These are phyloP conservation scores for Zalophus californianus DNA, from an alignment of 2,797 vertebrate genomes.

Conservation along the genomic window DNA sequence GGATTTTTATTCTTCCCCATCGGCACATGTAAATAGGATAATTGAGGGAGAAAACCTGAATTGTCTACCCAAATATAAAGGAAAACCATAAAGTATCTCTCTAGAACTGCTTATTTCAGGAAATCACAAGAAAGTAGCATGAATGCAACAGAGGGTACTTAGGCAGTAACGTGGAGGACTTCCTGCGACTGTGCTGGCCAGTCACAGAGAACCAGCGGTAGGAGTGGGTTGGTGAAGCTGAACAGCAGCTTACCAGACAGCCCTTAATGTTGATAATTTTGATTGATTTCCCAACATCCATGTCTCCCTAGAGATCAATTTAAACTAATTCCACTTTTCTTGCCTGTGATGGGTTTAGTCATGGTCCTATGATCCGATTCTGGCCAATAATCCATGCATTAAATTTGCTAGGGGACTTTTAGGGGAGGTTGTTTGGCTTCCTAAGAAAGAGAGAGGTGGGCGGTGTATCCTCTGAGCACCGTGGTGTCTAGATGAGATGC, in stretches of 20 bases:
- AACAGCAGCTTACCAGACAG: fast-evolving
- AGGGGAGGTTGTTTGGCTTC: background rate
- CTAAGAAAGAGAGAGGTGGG: background rate
- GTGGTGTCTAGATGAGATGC: background rate
- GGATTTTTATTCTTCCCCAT: background rate
- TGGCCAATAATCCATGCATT: background rate
- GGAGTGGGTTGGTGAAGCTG: fast-evolving
- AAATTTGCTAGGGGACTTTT: no score
- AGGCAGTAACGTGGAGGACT: fast-evolving
- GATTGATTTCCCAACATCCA: no score
- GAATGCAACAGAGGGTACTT: fast-evolving
- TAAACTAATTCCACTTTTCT: background rate
- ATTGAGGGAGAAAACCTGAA: no score
- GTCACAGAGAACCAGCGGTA: fast-evolving
- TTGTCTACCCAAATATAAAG: background rate
- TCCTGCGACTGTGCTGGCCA: fast-evolving
- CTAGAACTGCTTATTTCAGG: background rate
- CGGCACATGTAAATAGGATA: background rate
- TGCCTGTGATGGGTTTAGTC: background rate
- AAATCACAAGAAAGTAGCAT: background rate
- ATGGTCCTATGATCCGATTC: background rate
- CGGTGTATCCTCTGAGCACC: background rate
- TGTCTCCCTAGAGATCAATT: no score
- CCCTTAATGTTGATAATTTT: fast-evolving
- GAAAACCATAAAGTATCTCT: background rate